Evolutionary conservation across 92 coral and sea anemone species (phyloP), one percentile per base, ranked within the genome.

Genomic region (Bergia puertoricense): DNA sequence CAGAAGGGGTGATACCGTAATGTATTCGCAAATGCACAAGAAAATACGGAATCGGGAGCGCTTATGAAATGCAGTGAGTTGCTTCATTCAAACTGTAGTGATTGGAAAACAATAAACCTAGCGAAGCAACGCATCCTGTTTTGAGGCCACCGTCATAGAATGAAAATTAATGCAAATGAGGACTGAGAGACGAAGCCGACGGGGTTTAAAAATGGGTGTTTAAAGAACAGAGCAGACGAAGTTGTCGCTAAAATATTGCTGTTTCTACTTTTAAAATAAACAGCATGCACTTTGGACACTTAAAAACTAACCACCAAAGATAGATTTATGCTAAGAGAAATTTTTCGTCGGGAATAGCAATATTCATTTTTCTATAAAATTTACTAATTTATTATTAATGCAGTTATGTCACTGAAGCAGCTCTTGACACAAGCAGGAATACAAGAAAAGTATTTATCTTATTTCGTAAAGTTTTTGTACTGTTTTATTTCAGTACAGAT

Each of bases 311-410:
- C n/a, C 39, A 9, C 59, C 36, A 84, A 48, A 71, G 23, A 69
- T 38, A 46, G 5, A 84, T 46, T 65, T 68, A 71, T 74, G 68
- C 65, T 48, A 30, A 71, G 76, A 82, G 59, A 43, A 37, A 72
- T 72, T 81, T 88, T 88, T 80, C 86, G 85, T 78, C 90, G 81
- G 42, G 71, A 73, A 88, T 82, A 51, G 37, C 76, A 40, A 62
- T 75, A 85, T 85, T 88, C 93, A 74, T 88, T 90, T 92, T 92
- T 84, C 88, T 85, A 86, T 91, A 85, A 92, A 92, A 90, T 85
- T 88, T 93, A 90, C 95, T 91, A 88, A 90, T 92, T 92, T 92
- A 90, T 92, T 88, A 92, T 92, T 92, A 74, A 92, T 92, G 67
- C n/a, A 80, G 68, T 41, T 39, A 79, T 48, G 40, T 38, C 85